Evolutionary conservation across 2,113 vertebrate genomes (phyloP), one percentile per base, ranked within the genome.

Genomic region (Procavia capensis): DNA sequence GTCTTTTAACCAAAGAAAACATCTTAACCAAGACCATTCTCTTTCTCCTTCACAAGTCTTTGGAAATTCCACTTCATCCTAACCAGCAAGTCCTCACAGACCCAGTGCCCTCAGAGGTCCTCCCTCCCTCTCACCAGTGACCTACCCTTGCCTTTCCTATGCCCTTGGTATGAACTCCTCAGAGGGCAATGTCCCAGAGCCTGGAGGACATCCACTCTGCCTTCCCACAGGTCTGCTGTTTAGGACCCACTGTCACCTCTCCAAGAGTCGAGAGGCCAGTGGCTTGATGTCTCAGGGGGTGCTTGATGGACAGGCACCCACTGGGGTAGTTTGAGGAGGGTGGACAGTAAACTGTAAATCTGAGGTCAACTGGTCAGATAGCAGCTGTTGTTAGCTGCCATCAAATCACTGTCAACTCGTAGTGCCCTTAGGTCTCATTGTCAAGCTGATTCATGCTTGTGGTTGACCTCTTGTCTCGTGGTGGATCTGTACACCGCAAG

Each of bases 221-320:
- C 85, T 78, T 41, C 20, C 20, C 29, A 57, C 9, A 11, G 24
- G 19, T 17, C 57, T 19, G 4, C 14, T 1, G 2, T 47, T 63
- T 63, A 34, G 1, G 2, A 13, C 22, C 25, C 2, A 0, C 41
- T 31, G 6, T 25, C 25, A 25, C 64, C 24, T 19, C 31, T 43
- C 13, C 27, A 27, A 5, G 8, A 43, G 20, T 8, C 43, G 64
- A 36, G 14, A 72, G 31, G 45, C 36, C 14, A 6, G 22, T 4
- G 6, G 9, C 41, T 59, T 4, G n/a, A 31, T 3, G 31, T 7
- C 64, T 45, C n/a, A 10, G 22, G 4, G 36, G 6, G 25, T 9
- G 4, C 5, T 9, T 11, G 63, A 16, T 5, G 39, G 41, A 25
- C 10, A 34, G 54, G 11, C 1, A 6, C 34, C n/a, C 5, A 8